Conservation (phyloP, 2,113 vertebrate species). For the Chloroceryle aenea region DNA sequence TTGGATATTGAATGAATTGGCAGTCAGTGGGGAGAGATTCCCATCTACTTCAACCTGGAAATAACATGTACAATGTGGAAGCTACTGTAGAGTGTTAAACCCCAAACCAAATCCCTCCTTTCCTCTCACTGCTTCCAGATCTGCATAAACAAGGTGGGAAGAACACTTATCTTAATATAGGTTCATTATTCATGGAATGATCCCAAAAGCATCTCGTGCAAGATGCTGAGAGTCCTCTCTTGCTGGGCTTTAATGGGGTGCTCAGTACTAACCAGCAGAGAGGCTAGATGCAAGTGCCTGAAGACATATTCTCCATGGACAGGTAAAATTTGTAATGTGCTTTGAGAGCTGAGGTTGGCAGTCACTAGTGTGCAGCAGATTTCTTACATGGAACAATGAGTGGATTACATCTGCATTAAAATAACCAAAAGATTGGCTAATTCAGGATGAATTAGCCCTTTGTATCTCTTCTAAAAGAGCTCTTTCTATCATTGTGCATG, state of each 20-base stretch:
- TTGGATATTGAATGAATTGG: neutral
- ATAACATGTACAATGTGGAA: neutral
- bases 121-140: neutral
- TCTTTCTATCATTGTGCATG: neutral
- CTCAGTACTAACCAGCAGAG: neutral
- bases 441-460: neutral
- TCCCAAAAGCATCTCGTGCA: neutral
- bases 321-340: neutral
- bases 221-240: neutral
- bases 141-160: neutral
- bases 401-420: neutral
- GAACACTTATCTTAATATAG: accelerated
- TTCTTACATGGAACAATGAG: neutral
- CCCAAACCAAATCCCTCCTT: neutral
- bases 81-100: neutral
- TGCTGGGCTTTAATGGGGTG: neutral
- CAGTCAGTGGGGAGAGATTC: neutral
- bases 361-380: neutral
- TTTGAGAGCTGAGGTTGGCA: neutral
- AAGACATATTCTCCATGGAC: neutral
- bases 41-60: neutral
- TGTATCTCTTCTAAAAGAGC: neutral
- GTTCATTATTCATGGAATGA: neutral
- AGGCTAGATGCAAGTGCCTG: neutral
- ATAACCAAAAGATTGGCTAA: neutral